Evolutionary conservation across 2,113 vertebrate genomes (phyloP).

Genomic region (Lycaon pictus): DNA sequence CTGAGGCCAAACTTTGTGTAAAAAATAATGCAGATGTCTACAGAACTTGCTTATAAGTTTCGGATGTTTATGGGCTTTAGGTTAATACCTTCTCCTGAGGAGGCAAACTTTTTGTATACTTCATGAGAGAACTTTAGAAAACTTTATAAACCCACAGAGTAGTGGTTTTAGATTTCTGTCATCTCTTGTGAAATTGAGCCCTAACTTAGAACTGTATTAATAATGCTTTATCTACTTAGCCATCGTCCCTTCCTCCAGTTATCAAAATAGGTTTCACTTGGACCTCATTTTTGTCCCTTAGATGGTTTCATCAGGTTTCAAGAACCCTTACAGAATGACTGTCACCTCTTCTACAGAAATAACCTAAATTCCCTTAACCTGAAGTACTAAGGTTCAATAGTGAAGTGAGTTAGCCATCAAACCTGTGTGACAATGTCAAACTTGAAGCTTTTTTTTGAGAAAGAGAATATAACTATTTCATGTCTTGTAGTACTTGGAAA

Average conservation of each 20-base stretch:
- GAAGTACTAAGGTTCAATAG: neutral
- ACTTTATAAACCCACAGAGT: neutral
- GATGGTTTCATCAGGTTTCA: conserved; percentile 15
- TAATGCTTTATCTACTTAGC: neutral
- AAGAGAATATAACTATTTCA: neutral
- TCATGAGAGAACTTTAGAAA: neutral
- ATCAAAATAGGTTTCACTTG: neutral
- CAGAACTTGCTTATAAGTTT: neutral
- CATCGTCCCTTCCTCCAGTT: neutral
- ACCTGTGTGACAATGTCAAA: neutral
- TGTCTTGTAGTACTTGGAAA: neutral
- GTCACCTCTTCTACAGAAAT: neutral
- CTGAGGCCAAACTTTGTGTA: neutral
- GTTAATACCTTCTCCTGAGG: neutral
- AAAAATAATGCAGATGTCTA: neutral
- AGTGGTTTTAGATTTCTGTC: neutral
- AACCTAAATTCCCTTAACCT: neutral
- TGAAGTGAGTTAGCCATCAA: neutral
- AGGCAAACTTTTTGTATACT: neutral
- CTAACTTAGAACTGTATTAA: neutral
- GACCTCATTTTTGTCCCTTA: neutral
- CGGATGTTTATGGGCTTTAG: neutral
- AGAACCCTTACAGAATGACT: neutral
- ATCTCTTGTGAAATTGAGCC: neutral
- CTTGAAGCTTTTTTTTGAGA: neutral